Conservation (phyloP, 2,113 vertebrate species). For the Tiliqua scincoides region DNA sequence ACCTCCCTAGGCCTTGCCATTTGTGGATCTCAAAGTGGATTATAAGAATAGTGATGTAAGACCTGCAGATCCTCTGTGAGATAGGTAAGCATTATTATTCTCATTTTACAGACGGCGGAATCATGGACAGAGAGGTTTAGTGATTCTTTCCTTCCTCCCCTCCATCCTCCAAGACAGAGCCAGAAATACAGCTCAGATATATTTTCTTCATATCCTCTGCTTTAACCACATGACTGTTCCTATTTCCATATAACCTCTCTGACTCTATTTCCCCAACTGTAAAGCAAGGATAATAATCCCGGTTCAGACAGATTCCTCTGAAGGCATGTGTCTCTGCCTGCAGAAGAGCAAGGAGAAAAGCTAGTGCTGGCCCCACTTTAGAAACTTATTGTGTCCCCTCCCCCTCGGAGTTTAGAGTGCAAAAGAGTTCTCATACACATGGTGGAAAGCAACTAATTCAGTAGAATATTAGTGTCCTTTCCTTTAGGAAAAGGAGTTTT, state of each 20-base stretch:
- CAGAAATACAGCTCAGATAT: conserved; percentile 45
- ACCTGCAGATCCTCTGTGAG: conserved; percentile 72
- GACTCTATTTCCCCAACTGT: conserved; percentile 74
- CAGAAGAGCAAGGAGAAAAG: not conserved
- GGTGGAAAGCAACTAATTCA: conserved; percentile 13
- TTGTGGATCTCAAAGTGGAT: conserved; percentile 76
- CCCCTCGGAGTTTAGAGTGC: not conserved
- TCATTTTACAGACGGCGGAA: conserved; percentile 75
- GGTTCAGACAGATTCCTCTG: conserved; percentile 31
- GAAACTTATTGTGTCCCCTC: conserved; percentile 9
- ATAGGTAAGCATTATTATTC: conserved; percentile 73
- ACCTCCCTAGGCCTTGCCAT: conserved; percentile 74
- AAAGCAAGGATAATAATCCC: conserved; percentile 61
- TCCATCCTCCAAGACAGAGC: not conserved
- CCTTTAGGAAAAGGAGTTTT: not conserved
- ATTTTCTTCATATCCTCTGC: conserved; percentile 28
- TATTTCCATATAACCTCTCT: conserved; percentile 74
- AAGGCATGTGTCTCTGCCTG: conserved; percentile 1
- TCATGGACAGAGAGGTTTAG: conserved; percentile 71
- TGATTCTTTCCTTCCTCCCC: conserved; percentile 39
- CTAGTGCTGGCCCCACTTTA: not conserved
- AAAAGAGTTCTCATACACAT: conserved; percentile 19
- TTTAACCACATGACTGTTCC: conserved; percentile 53
- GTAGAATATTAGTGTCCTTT: not conserved
- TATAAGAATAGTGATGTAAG: conserved; percentile 76